A percentile compares a stretch with the other conserved stretches of the same genome.
Evolutionary conservation across 2,888 invertebrate genomes (phyloP).

Genomic region (Morinoia aosen): DNA sequence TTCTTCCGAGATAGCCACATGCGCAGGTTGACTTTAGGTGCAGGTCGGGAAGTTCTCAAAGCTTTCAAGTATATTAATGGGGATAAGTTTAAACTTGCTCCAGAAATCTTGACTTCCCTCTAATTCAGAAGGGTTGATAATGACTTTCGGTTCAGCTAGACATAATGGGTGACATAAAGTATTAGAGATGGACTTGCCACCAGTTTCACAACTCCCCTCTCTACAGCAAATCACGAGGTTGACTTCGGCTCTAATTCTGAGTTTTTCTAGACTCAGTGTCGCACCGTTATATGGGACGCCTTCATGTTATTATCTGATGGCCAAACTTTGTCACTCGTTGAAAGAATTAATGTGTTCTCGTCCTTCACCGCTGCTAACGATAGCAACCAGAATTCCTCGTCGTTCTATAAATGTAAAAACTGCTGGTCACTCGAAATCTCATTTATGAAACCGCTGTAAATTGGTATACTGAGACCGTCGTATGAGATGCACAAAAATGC

Average conservation of each 20-base stretch:
- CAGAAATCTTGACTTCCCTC: background rate
- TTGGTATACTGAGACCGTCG: no score
- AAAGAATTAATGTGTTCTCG: background rate
- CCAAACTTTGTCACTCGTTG: background rate
- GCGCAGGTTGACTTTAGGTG: background rate
- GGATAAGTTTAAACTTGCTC: background rate
- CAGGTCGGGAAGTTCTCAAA: background rate
- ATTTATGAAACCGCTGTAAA: background rate
- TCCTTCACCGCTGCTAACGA: background rate
- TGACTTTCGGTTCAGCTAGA: background rate
- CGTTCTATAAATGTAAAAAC: background rate
- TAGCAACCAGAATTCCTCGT: background rate
- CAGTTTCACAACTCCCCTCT: background rate
- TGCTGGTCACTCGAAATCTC: background rate
- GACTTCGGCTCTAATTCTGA: background rate
- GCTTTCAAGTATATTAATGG: background rate
- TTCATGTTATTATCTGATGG: background rate
- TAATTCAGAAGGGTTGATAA: background rate
- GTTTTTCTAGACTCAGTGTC: background rate
- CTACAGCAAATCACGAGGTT: background rate
- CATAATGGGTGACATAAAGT: background rate
- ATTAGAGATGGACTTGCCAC: background rate
- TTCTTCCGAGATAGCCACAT: background rate
- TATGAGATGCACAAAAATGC: no score
- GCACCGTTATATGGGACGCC: background rate